phyloP scores from a whole-genome alignment of 2,888 invertebrate species.

The Amblyteles armatorius region DNA sequence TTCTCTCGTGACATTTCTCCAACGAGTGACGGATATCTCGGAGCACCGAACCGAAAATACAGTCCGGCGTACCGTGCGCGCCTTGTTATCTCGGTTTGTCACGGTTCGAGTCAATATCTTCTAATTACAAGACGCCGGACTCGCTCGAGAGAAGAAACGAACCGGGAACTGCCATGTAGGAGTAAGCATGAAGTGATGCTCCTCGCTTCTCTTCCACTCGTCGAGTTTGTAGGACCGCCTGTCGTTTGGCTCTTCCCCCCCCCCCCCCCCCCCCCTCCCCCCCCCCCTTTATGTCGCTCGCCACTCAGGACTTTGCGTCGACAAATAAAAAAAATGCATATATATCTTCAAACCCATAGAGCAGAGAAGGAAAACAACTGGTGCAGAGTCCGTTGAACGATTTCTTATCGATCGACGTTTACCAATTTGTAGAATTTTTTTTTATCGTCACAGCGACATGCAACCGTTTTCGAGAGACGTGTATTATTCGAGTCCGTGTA shows the following conservation, averaged over 20 bases:
- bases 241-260: constrained; percentile 17
- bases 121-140: constrained; percentile 63
- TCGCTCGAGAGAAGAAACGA: constrained; percentile 17
- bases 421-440: constrained; percentile 22
- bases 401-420: constrained; percentile 36
- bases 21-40: constrained; percentile 43
- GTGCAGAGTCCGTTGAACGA: constrained; percentile 34
- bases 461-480: neutral
- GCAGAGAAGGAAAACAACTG: constrained; percentile 2
- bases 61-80: neutral
- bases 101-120: constrained; percentile 65
- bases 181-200: constrained; percentile 5
- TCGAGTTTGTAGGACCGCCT: constrained; percentile 21
- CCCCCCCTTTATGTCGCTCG: constrained; percentile 1
- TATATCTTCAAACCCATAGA: constrained; percentile 9
- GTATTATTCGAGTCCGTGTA: neutral
- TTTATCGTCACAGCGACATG: constrained; percentile 22
- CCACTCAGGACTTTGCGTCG: constrained; percentile 26
- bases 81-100: constrained; percentile 64
- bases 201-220: constrained; percentile 26
- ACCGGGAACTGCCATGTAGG: constrained; percentile 14
- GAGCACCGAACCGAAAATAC: constrained; percentile 50
- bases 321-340: constrained; percentile 35
- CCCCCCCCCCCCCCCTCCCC: neutral
- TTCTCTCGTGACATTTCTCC: neutral